Percentiles rank a stretch among this genome's conserved stretches.
These are phyloP conservation scores for Crotalus horridus DNA, from an alignment of 2,113 vertebrate genomes.

Conservation along the genomic window DNA sequence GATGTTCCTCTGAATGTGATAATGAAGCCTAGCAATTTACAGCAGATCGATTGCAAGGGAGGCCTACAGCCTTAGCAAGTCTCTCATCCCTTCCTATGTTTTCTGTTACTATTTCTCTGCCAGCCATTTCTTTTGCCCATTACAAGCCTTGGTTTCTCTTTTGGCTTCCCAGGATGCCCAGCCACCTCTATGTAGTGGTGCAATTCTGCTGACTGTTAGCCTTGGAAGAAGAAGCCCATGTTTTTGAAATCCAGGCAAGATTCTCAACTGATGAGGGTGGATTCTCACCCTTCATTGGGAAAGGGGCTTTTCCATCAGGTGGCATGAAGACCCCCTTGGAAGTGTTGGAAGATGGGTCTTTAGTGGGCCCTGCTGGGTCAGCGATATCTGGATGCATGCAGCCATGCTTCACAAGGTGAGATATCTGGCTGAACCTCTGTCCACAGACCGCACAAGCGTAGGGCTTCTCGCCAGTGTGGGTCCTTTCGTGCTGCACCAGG, in stretches of 20 bases:
- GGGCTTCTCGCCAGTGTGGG: constrained; percentile 5
- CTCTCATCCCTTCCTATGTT: neutral
- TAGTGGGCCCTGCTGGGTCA: neutral
- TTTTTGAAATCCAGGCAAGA: neutral
- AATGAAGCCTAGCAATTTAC: neutral
- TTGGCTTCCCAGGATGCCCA: neutral
- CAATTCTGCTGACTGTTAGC: neutral
- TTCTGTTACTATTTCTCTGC: neutral
- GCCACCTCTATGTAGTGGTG: neutral
- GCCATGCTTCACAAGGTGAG: constrained; percentile 9
- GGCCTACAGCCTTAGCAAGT: neutral
- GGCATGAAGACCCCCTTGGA: neutral
- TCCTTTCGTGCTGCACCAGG: constrained; percentile 17
- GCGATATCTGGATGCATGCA: neutral
- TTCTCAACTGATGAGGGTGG: neutral
- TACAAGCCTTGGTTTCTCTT: neutral
- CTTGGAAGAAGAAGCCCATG: neutral
- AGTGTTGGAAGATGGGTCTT: neutral
- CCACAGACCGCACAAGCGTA: neutral
- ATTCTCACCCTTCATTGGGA: neutral
- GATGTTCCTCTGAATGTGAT: neutral
- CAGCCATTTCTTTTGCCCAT: neutral
- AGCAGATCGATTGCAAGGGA: neutral
- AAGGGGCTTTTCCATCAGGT: neutral
- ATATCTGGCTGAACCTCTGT: constrained; percentile 15